A percentile compares a stretch with the other conserved stretches of the same genome.
phyloP scores from a whole-genome alignment of 2,888 invertebrate species.

The Mimachlamys varia region DNA sequence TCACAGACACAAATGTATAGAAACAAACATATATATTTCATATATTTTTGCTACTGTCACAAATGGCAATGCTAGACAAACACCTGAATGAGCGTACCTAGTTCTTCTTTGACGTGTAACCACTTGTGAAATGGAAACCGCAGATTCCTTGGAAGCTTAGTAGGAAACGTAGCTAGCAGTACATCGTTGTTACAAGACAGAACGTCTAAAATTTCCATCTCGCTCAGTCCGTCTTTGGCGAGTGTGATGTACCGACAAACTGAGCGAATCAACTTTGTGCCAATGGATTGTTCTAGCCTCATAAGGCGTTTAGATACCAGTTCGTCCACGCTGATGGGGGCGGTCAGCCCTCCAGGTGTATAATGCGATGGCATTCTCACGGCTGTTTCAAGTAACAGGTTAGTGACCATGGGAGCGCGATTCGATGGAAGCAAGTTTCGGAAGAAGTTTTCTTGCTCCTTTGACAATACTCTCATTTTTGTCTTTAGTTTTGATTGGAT shows the following conservation, averaged over 20 bases:
- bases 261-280: conserved; percentile 55
- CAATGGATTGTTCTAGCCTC: conserved; percentile 61
- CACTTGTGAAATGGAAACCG: conserved; percentile 57
- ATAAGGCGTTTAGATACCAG: conserved; percentile 54
- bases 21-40: too few species aligned
- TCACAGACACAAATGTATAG: too few species aligned
- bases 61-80: too few species aligned
- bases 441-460: conserved; percentile 52
- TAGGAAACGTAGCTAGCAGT: conserved; percentile 59
- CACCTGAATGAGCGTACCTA: conserved; percentile 52
- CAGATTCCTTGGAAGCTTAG: conserved; percentile 50
- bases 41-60: too few species aligned
- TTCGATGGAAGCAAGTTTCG: conserved; percentile 48
- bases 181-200: conserved; percentile 70
- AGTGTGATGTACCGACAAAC: conserved; percentile 66
- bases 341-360: not conserved
- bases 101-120: conserved; percentile 49
- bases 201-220: conserved; percentile 71
- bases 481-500: conserved; percentile 51
- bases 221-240: conserved; percentile 68
- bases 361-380: conserved; percentile 51
- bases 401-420: conserved; percentile 51
- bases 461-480: conserved; percentile 51
- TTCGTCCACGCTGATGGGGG: conserved; percentile 38
- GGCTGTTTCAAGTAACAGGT: conserved; percentile 44